Percentiles rank a stretch among this genome's conserved stretches.
These are phyloP conservation scores for Mystacornis crossleyi DNA, from an alignment of 2,113 vertebrate genomes.

Conservation along the genomic window DNA sequence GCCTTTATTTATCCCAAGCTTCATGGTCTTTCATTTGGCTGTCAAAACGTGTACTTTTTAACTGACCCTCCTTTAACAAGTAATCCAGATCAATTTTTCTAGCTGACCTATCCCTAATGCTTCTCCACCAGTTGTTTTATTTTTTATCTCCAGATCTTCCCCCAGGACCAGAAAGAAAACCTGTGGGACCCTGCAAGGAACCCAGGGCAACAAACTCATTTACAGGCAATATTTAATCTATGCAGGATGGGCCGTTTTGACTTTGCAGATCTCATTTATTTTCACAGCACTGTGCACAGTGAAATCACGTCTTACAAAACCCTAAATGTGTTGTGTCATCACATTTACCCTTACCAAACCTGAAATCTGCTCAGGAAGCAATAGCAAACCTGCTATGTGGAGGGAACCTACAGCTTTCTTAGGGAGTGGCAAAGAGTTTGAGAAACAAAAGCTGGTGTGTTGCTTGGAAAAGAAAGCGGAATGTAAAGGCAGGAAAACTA, in stretches of 20 bases:
- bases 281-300: not conserved
- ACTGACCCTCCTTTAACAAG: conserved; percentile 6
- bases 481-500: not conserved
- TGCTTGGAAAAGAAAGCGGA: not conserved
- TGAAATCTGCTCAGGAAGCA: not conserved
- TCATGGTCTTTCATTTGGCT: conserved; percentile 6
- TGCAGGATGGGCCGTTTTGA: not conserved
- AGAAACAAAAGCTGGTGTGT: not conserved
- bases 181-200: not conserved
- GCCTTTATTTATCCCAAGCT: conserved; percentile 33
- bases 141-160: not conserved
- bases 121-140: not conserved
- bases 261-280: not conserved
- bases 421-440: not conserved
- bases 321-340: not conserved
- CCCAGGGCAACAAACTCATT: not conserved
- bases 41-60: not conserved
- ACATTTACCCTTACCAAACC: not conserved
- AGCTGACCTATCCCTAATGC: not conserved
- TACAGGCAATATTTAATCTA: not conserved
- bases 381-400: not conserved
- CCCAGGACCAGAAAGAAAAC: not conserved
- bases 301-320: not conserved
- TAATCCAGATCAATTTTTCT: conserved; percentile 37
- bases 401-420: not conserved